These are phyloP conservation scores for Papio anubis DNA, from an alignment of 2,113 vertebrate genomes.

Conservation along the genomic window DNA sequence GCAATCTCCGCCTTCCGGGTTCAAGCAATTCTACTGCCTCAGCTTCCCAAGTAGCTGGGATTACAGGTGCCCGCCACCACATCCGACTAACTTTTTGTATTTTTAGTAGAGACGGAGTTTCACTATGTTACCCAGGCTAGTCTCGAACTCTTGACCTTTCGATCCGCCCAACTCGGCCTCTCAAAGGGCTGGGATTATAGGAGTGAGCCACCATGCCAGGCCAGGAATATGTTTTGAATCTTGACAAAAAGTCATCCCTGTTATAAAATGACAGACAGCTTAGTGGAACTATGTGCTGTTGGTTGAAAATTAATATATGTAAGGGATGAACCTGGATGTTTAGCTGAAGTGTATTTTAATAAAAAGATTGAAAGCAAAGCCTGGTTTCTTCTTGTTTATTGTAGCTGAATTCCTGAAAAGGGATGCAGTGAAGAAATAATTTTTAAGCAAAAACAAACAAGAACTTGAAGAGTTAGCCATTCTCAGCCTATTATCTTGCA, in stretches of 20 bases:
- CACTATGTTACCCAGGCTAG: too few species aligned
- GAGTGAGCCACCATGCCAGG: too few species aligned
- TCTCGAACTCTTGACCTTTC: too few species aligned
- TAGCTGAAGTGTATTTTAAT: not conserved
- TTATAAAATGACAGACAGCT: not conserved
- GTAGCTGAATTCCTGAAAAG: not conserved
- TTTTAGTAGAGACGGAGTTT: too few species aligned
- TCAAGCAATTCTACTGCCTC: too few species aligned
- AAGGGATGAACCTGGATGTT: not conserved
- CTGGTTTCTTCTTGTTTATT: not conserved
- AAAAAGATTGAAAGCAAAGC: not conserved
- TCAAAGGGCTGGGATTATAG: too few species aligned
- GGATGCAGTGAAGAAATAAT: not conserved
- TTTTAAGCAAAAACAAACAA: not conserved
- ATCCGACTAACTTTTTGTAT: too few species aligned
- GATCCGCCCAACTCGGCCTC: too few species aligned
- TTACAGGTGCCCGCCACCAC: too few species aligned
- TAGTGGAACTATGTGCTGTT: not conserved
- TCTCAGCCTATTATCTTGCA: not conserved
- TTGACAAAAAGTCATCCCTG: not conserved
- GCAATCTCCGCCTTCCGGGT: too few species aligned
- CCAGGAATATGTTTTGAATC: not conserved
- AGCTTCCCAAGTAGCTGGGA: too few species aligned
- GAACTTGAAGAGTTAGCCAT: not conserved
- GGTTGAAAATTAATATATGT: not conserved